Percentiles rank a stretch among this genome's conserved stretches.
Evolutionary conservation across 2,797 vertebrate genomes (phyloP).

Genomic region (Ficedula albicollis): DNA sequence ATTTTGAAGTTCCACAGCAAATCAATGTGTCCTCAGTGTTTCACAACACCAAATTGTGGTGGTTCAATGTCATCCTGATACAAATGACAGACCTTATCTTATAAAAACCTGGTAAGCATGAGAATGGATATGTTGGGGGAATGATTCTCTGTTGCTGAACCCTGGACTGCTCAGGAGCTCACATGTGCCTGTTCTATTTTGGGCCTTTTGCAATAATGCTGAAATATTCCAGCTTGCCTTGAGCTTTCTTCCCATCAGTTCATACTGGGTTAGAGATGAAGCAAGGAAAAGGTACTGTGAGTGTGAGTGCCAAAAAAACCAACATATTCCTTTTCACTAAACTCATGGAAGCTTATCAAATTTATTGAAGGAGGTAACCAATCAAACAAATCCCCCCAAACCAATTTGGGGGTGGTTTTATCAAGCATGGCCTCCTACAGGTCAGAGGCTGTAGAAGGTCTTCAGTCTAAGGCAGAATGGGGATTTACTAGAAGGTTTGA

Average conservation of each 20-base stretch:
- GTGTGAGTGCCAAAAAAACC: background rate
- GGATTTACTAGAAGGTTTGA: background rate
- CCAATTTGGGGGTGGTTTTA: background rate
- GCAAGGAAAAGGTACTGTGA: background rate
- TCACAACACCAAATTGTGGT: background rate
- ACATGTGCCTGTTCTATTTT: background rate
- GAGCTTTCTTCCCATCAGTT: background rate
- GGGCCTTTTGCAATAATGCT: background rate
- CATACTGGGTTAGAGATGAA: background rate
- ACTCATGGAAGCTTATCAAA: background rate
- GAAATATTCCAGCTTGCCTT: background rate
- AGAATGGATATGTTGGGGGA: background rate
- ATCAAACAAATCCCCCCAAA: rapidly evolving
- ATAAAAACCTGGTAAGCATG: background rate
- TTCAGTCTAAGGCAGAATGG: background rate
- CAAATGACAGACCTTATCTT: background rate
- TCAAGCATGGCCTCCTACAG: background rate
- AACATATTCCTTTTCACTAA: background rate
- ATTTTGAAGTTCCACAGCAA: background rate
- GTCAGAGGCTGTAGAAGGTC: background rate
- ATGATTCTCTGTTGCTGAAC: background rate
- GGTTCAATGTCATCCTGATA: background rate
- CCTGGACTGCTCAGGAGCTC: background rate
- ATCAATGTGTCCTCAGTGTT: background rate
- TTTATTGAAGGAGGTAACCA: background rate